A percentile compares a stretch with the other conserved stretches of the same genome.
phyloP scores from a whole-genome alignment of 2,888 invertebrate genomes.

The Cotesia congregata region DNA sequence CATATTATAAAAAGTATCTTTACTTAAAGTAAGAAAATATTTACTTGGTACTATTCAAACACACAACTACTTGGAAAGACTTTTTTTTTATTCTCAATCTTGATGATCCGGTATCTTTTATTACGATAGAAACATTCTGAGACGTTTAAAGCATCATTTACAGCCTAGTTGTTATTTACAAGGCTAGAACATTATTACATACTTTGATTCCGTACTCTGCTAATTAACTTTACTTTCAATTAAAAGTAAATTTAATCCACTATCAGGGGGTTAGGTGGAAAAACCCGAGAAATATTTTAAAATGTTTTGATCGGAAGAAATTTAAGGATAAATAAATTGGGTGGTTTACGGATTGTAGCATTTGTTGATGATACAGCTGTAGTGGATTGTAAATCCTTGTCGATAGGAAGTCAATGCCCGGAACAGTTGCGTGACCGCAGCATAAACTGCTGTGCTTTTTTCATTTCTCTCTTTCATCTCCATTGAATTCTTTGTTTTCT shows the following conservation, averaged over 20 bases:
- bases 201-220: too few relatives aligned
- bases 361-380: constrained; percentile 10
- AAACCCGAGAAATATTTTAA: too few relatives aligned
- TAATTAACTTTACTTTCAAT: neutral
- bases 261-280: neutral
- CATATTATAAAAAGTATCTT: too few relatives aligned
- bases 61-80: too few relatives aligned
- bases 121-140: too few relatives aligned
- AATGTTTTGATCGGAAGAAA: neutral
- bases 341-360: constrained; percentile 11
- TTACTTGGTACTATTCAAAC: too few relatives aligned
- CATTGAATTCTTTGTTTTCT: neutral
- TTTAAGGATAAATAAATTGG: constrained; percentile 32
- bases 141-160: too few relatives aligned
- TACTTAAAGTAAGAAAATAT: too few relatives aligned
- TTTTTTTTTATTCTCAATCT: too few relatives aligned
- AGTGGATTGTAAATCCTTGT: constrained; percentile 36
- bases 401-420: constrained; percentile 40
- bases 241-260: neutral
- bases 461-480: constrained; percentile 38
- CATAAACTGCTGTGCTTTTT: constrained; percentile 41
- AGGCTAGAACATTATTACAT: too few relatives aligned
- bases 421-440: constrained; percentile 51
- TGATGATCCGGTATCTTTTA: too few relatives aligned
- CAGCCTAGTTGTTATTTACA: too few relatives aligned